Evolutionary conservation across 1,140 invertebrate genomes (phyloP).

Genomic region (Drosophila tani): DNA sequence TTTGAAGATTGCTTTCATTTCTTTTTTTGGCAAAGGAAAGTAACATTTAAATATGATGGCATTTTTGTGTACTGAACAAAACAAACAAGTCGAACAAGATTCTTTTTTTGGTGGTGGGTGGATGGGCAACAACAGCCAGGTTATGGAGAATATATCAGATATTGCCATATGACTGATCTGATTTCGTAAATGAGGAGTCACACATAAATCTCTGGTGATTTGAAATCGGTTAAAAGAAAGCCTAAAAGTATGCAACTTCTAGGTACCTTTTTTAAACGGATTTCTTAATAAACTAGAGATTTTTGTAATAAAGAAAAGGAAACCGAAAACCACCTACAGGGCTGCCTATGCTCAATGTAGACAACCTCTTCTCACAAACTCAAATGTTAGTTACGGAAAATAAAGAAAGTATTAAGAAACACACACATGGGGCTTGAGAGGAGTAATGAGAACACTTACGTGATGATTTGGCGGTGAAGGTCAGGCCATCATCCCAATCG

Average conservation of each 20-base stretch:
- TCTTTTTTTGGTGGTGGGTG: constrained; percentile 17
- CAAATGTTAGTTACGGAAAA: constrained; percentile 38
- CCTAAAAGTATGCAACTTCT: background rate
- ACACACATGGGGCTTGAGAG: constrained; percentile 3
- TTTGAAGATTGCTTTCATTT: constrained; percentile 50
- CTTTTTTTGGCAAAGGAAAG: constrained; percentile 21
- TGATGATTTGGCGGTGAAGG: constrained; percentile 93
- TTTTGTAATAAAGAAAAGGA: constrained; percentile 6
- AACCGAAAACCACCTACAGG: constrained; percentile 17
- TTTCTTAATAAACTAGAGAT: background rate
- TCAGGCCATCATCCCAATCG: constrained; percentile 94
- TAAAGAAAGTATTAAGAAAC: constrained; percentile 18
- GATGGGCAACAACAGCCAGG: constrained; percentile 17
- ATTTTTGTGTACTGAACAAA: constrained; percentile 77
- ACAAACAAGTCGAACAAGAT: constrained; percentile 47
- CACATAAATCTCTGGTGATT: background rate
- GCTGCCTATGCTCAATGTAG: constrained; percentile 35
- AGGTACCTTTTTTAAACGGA: too few relatives aligned
- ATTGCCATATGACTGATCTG: constrained; percentile 65
- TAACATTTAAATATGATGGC: constrained; percentile 58
- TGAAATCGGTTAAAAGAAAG: background rate
- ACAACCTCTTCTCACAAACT: constrained; percentile 25
- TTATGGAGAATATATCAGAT: constrained; percentile 42
- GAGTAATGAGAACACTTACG: constrained; percentile 87
- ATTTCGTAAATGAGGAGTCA: constrained; percentile 27